Base-by-base conservation (phyloP, 2,888 invertebrate species). In the Catocala nupta region DNA sequence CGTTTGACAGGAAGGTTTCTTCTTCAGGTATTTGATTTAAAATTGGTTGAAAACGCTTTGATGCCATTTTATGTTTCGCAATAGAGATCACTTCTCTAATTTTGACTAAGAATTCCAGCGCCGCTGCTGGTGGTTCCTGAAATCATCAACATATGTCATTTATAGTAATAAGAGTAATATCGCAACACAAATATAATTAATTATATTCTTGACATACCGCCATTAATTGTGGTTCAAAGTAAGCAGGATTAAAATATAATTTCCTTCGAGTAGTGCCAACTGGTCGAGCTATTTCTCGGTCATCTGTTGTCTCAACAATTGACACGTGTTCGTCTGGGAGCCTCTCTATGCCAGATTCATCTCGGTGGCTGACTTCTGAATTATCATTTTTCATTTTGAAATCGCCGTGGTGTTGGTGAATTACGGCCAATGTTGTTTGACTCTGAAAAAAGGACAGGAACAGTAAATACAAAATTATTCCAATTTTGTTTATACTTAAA, bases 81-180 rank as follows among this genome's bases (percentile, higher is more conserved):
- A 98, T 96, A 48, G 97, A 95, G 77, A 98, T 98, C 6, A 98
- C 98, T 94, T 98, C 98, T 68, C 98, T 96, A 69, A 98, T 98
- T 95, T 98, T 98, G 0, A 96, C 95, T 55, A 98, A 94, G 86
- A 98, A 98, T 88, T 98, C 98, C 74, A 98, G 92, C 33, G 98
- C 98, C 58, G 98, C 98, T 48, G 97, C 97, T 51, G 98, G 98
- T 25, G 98, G 98, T 75, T 97, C 96, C 97, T 98, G 92, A n/a
- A 79, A 67, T 56, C 58, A 62, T n/a, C 33, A 13, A 44, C 8
- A 8, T 16, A 34, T 16, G n/a, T 42, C 42, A 25, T 11, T 33
- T 47, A 11, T 36, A 1, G 39, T 12, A 44, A 43, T 44, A 25
- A 5, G 4, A 3, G 43, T 10, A 0, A 36, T 7, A 13, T 48